A percentile compares a stretch with the other conserved stretches of the same genome.
These are phyloP conservation scores for Neodontobutis hainanensis DNA, from an alignment of 2,113 vertebrate genomes.

Conservation along the genomic window DNA sequence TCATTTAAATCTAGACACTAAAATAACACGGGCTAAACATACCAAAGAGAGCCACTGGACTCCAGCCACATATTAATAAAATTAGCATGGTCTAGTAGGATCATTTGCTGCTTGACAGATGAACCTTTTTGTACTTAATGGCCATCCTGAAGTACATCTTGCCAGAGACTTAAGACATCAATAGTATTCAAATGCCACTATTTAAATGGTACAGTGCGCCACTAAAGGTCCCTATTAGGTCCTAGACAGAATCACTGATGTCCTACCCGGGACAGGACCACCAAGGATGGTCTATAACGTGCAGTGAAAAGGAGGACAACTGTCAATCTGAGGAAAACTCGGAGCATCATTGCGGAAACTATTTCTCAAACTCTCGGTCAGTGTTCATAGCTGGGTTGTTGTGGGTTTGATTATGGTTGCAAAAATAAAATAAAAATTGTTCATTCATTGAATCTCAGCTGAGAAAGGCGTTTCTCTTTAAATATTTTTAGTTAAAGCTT, in stretches of 20 bases:
- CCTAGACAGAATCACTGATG: slow-evolving; percentile 66
- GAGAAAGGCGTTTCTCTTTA: no score
- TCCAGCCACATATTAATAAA: slow-evolving; percentile 73
- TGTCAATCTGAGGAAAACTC: slow-evolving; percentile 11
- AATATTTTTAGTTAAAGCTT: no score
- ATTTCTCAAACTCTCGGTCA: not conserved
- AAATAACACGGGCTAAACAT: slow-evolving; percentile 73
- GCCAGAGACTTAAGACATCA: slow-evolving; percentile 73
- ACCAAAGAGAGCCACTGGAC: slow-evolving; percentile 67
- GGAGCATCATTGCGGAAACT: not conserved
- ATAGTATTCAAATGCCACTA: slow-evolving; percentile 73
- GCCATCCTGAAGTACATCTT: slow-evolving; percentile 66
- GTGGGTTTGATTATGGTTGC: no score
- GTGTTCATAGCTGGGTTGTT: no score
- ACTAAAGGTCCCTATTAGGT: slow-evolving; percentile 67
- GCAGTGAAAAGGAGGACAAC: not conserved
- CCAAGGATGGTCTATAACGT: slow-evolving; percentile 52
- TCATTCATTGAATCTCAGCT: no score
- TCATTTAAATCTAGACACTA: slow-evolving; percentile 70
- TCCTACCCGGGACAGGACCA: slow-evolving; percentile 61
- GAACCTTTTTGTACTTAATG: slow-evolving; percentile 77
- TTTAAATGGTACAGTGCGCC: slow-evolving; percentile 66
- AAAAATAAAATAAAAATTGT: no score
- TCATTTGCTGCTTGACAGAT: slow-evolving; percentile 71
- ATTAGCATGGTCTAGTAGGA: slow-evolving; percentile 73